Percentiles rank a stretch among this genome's conserved stretches.
phyloP scores from a whole-genome alignment of 2,797 vertebrate genomes.

The Eulemur mongoz region DNA sequence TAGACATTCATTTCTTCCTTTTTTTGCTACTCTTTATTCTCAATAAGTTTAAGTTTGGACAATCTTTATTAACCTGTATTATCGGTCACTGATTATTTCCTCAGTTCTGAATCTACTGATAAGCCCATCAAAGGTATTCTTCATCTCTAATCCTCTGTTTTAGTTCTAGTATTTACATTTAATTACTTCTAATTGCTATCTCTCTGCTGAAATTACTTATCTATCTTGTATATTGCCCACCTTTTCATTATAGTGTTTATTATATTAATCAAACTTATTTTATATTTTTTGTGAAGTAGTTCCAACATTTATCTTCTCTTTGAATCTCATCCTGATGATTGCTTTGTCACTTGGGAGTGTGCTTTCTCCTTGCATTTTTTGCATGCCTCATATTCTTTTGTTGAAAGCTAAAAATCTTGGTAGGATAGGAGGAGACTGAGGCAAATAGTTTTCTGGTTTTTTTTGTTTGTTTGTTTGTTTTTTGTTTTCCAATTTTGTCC shows the following conservation, averaged over 20 bases:
- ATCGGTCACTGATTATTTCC: neutral
- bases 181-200: neutral
- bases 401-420: neutral
- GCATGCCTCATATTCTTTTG: neutral
- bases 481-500: no score
- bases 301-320: neutral
- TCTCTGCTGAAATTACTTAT: neutral
- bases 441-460: neutral
- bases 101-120: neutral
- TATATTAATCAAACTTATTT: neutral
- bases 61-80: neutral
- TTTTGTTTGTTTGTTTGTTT: no score
- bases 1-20: neutral
- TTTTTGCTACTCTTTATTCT: neutral
- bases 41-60: neutral
- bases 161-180: neutral
- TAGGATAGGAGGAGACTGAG: neutral
- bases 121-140: neutral
- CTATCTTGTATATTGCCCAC: neutral
- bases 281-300: neutral
- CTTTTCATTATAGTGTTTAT: neutral
- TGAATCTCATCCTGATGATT: neutral
- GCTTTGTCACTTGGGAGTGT: neutral
- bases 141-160: neutral
- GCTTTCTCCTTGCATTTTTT: neutral